Conservation (phyloP, 2,797 vertebrate genomes). For the Acipenser ruthenus region DNA sequence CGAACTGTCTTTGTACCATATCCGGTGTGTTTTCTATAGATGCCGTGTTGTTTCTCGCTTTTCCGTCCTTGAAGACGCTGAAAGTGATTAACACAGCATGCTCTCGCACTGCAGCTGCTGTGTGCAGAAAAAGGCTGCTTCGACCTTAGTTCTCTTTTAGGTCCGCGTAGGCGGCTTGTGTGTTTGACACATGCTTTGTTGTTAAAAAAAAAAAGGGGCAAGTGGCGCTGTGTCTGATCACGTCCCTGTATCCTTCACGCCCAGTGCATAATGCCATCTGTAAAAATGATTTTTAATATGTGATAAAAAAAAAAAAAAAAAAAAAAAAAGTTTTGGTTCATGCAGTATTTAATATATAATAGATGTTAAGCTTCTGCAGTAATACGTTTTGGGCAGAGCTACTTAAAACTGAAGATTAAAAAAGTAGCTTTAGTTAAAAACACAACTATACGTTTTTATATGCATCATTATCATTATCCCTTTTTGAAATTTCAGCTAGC, state of each 20-base stretch:
- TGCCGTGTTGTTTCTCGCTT: neutral
- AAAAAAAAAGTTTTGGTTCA: no score
- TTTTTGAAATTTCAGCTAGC: no score
- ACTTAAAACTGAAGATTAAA: no score
- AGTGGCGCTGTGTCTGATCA: neutral
- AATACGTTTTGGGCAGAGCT: no score
- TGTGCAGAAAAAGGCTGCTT: neutral
- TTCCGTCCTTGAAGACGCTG: conserved; percentile 11
- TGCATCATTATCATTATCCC: no score
- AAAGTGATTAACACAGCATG: neutral
- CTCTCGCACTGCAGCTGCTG: neutral
- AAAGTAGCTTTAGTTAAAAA: no score
- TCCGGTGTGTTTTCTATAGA: conserved; percentile 6
- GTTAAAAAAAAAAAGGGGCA: no score
- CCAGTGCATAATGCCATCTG: neutral
- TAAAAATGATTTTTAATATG: neutral
- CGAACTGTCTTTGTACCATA: conserved; percentile 17
- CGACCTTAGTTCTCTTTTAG: neutral
- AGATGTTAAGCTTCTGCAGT: no score
- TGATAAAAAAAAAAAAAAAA: neutral
- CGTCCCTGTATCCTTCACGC: neutral
- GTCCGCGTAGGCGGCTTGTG: neutral
- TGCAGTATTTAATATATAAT: no score
- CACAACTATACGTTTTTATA: no score
- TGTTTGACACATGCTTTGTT: neutral